Percentiles rank a stretch among this genome's conserved stretches.
These are phyloP conservation scores for Lophotriccus pileatus DNA, from an alignment of 2,797 vertebrate genomes.

Conservation along the genomic window DNA sequence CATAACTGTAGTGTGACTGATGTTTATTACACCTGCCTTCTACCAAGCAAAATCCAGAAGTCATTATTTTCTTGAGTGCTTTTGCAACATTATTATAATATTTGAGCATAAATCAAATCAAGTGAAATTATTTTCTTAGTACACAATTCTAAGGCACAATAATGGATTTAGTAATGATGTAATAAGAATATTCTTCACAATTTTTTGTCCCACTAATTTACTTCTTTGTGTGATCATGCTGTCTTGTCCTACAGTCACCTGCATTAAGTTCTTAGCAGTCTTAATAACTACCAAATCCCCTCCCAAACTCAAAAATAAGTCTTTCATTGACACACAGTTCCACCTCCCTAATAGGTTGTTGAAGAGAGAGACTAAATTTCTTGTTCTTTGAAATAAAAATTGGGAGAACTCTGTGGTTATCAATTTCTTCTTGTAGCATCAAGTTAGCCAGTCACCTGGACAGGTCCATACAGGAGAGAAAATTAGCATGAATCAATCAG, in stretches of 20 bases:
- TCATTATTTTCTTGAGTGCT: not conserved
- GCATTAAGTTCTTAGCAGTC: not conserved
- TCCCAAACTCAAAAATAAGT: not conserved
- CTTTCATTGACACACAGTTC: not conserved
- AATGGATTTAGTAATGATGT: not conserved
- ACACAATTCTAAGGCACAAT: not conserved
- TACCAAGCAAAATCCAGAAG: not conserved
- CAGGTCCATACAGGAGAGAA: not conserved
- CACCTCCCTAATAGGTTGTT: accelerated
- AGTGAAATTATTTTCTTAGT: not conserved
- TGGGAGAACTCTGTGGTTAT: not conserved
- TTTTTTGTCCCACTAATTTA: not conserved
- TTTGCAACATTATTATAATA: not conserved
- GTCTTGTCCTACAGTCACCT: not conserved
- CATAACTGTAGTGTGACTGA: not conserved
- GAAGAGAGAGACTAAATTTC: not conserved
- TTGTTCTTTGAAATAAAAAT: not conserved
- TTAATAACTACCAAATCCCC: not conserved
- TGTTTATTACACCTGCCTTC: not conserved
- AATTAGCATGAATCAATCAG: accelerated
- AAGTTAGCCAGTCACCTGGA: not conserved
- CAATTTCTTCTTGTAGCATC: not conserved
- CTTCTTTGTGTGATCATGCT: not conserved
- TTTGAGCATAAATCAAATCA: not conserved
- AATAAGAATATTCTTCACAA: not conserved